Percentiles rank a stretch among this genome's conserved stretches.
Conservation (phyloP, 2,797 vertebrate genomes). For the Sebastolobus alascanus region DNA sequence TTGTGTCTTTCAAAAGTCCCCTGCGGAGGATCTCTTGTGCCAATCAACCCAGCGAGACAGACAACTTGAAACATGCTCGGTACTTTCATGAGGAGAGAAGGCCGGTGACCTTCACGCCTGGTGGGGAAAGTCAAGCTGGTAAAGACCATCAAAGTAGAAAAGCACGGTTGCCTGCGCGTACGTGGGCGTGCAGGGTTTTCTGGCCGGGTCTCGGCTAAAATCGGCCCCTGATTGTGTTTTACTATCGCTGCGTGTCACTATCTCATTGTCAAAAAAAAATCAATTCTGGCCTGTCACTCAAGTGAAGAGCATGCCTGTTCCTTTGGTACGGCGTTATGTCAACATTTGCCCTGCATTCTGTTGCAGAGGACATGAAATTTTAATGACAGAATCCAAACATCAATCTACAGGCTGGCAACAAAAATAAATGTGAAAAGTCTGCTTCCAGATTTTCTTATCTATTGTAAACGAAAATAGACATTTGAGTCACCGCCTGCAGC, state of each 20-base stretch:
- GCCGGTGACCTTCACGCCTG: conserved; percentile 67
- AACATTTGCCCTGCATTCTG: conserved; percentile 62
- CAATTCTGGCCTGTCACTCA: conserved; percentile 67
- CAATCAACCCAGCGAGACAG: conserved; percentile 53
- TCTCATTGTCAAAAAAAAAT: conserved; percentile 65
- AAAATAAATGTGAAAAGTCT: conserved; percentile 42
- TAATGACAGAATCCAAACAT: conserved; percentile 65
- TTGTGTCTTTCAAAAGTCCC: conserved; percentile 39
- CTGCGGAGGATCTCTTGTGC: conserved; percentile 18
- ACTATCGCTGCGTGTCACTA: conserved; percentile 6
- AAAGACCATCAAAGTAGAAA: conserved; percentile 64
- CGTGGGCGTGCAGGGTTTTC: not conserved
- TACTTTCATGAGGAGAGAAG: conserved; percentile 56
- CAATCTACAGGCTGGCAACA: conserved; percentile 40
- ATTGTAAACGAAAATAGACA: conserved; percentile 41
- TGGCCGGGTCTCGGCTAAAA: conserved; percentile 41
- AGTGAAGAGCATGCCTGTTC: conserved; percentile 15
- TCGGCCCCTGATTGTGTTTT: conserved; percentile 48
- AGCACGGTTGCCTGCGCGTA: conserved; percentile 13
- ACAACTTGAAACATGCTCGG: conserved; percentile 37
- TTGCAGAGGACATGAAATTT: conserved; percentile 54
- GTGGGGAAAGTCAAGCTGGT: conserved; percentile 45
- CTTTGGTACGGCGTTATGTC: conserved; percentile 46
- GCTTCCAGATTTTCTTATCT: conserved; percentile 29
- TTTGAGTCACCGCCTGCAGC: conserved; percentile 25